A percentile compares a stretch with the other conserved stretches of the same genome.
Conservation (phyloP, 2,113 vertebrate species). For the Psettodes erumei region DNA sequence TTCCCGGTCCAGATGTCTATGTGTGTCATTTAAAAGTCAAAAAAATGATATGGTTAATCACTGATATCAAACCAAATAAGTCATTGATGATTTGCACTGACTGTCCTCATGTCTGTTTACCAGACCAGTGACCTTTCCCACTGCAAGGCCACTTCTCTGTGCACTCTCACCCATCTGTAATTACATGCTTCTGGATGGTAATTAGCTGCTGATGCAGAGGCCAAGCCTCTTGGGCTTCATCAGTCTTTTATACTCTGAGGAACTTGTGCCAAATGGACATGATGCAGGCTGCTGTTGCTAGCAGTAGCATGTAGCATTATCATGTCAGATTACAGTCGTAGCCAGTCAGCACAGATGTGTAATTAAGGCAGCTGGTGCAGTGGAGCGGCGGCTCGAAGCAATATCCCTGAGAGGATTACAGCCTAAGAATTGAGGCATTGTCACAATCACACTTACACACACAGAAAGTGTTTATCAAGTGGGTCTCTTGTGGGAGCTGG, state of each 20-base stretch:
- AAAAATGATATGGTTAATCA: not conserved
- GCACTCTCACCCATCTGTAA: conserved; percentile 46
- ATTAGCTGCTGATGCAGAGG: conserved; percentile 55
- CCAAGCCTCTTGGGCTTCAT: conserved; percentile 41
- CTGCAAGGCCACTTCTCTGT: conserved; percentile 12
- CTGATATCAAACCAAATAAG: not conserved
- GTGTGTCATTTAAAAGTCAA: not conserved
- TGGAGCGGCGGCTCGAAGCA: conserved; percentile 67
- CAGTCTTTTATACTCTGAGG: conserved; percentile 26
- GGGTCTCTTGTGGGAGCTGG: not conserved
- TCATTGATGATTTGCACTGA: conserved; percentile 10
- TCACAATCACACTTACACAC: conserved; percentile 27
- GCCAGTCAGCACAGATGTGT: conserved; percentile 74
- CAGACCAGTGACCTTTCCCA: conserved; percentile 42
- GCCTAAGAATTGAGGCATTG: conserved; percentile 63
- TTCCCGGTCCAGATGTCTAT: not conserved
- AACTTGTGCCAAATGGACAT: conserved; percentile 6
- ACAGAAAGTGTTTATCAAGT: conserved; percentile 31
- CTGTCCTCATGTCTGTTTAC: not conserved
- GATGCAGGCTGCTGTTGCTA: conserved; percentile 22
- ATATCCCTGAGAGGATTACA: conserved; percentile 72
- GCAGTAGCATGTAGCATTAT: conserved; percentile 57
- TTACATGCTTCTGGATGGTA: conserved; percentile 53
- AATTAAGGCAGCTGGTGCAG: conserved; percentile 70
- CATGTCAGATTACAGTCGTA: conserved; percentile 73